A percentile compares a stretch with the other conserved stretches of the same genome.
Evolutionary conservation across 1,140 invertebrate species (phyloP).

Genomic region (Orchestia grillus): DNA sequence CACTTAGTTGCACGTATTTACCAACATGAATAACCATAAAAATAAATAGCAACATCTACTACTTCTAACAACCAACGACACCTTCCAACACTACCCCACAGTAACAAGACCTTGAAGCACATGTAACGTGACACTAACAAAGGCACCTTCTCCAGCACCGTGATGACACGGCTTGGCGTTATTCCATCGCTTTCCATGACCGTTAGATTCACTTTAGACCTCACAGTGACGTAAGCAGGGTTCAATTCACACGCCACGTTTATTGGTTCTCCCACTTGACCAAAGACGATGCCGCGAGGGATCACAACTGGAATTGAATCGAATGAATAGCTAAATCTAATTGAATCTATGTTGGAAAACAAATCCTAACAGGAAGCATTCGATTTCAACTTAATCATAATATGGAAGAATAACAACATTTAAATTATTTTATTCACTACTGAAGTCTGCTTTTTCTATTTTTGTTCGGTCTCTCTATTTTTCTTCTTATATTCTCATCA

Average conservation of each 20-base stretch:
- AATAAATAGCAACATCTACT: neutral
- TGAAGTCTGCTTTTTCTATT: neutral
- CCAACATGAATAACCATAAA: neutral
- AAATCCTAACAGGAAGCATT: neutral
- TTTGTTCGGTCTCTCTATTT: neutral
- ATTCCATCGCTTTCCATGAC: neutral
- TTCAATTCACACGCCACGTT: neutral
- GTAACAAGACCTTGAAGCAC: neutral
- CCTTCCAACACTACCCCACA: neutral
- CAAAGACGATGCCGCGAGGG: neutral
- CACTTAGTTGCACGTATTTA: neutral
- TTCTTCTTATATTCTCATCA: no score
- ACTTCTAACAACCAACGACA: neutral
- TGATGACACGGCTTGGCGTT: neutral
- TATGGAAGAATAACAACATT: neutral
- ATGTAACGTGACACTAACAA: neutral
- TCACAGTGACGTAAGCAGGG: neutral
- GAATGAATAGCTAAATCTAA: neutral
- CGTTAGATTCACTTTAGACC: neutral
- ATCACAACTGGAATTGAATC: neutral
- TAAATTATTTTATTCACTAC: neutral
- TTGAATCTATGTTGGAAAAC: neutral
- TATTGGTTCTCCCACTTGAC: constrained; percentile 7
- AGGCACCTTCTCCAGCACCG: neutral
- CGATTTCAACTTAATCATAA: neutral